A percentile compares a stretch with the other conserved stretches of the same genome.
Conservation (phyloP, 2,113 vertebrate genomes). For the Vimba vimba region DNA sequence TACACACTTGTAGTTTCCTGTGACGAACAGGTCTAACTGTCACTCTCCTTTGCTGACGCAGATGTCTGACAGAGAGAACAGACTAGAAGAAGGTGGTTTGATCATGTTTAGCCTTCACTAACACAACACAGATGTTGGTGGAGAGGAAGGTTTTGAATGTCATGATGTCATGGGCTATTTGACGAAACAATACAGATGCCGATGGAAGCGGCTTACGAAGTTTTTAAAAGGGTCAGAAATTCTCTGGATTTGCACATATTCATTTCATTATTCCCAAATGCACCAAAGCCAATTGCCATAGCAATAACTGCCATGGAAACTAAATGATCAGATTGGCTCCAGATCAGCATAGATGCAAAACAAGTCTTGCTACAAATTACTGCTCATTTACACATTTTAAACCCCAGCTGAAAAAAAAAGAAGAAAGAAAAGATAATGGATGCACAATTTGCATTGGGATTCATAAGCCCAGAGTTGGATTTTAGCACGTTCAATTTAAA, state of each 20-base stretch:
- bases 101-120: background rate
- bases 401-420: too few relatives aligned
- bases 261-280: conserved; percentile 4
- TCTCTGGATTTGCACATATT: background rate
- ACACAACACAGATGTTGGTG: conserved; percentile 4
- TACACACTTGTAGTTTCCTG: conserved; percentile 50
- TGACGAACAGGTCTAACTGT: conserved; percentile 42
- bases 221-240: background rate
- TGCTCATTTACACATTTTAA: background rate
- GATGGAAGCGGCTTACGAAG: background rate
- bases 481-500: too few relatives aligned
- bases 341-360: background rate
- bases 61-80: background rate
- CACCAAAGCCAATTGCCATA: background rate
- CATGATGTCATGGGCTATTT: background rate
- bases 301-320: conserved; percentile 31
- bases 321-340: background rate
- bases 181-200: background rate
- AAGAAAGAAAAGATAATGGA: too few relatives aligned
- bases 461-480: too few relatives aligned
- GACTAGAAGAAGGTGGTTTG: background rate
- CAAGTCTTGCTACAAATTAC: background rate
- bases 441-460: too few relatives aligned
- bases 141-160: background rate
- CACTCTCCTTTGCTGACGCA: conserved; percentile 22